Percentiles rank a stretch among this genome's conserved stretches.
These are phyloP conservation scores for Aelia acuminata DNA, from an alignment of 2,888 invertebrate genomes.

Conservation along the genomic window DNA sequence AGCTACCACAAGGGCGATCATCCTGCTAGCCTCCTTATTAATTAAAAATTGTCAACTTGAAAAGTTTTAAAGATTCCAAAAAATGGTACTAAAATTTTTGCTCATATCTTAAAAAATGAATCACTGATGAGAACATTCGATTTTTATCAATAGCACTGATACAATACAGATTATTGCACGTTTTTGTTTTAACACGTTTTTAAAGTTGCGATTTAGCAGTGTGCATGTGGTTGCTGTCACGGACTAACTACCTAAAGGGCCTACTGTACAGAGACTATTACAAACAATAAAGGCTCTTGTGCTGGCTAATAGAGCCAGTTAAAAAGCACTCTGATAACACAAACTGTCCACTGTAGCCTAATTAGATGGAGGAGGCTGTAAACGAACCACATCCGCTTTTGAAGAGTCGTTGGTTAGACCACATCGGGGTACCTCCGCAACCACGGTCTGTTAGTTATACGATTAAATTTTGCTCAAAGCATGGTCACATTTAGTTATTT, in stretches of 20 bases:
- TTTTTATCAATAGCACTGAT: no score
- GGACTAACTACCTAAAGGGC: neutral
- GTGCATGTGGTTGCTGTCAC: neutral
- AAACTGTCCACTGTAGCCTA: slow-evolving; percentile 38
- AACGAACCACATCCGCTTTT: slow-evolving; percentile 40
- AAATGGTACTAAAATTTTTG: no score
- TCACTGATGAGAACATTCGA: no score
- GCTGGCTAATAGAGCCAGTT: slow-evolving; percentile 36
- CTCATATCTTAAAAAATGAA: no score
- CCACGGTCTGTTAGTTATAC: neutral
- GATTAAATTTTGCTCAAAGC: neutral
- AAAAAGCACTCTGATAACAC: slow-evolving; percentile 45
- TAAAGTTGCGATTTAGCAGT: neutral
- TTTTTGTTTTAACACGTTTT: neutral
- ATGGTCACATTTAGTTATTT: neutral
- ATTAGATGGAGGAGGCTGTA: slow-evolving; percentile 36
- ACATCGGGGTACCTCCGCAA: neutral
- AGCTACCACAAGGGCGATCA: no score
- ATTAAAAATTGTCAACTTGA: no score
- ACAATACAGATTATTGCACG: no score
- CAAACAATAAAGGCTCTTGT: slow-evolving; percentile 33
- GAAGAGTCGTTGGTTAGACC: neutral
- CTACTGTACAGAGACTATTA: neutral
- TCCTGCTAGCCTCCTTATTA: no score
- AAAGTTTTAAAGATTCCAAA: no score